Conservation (phyloP, 1,140 invertebrate species). For the Brachionus rubens region DNA sequence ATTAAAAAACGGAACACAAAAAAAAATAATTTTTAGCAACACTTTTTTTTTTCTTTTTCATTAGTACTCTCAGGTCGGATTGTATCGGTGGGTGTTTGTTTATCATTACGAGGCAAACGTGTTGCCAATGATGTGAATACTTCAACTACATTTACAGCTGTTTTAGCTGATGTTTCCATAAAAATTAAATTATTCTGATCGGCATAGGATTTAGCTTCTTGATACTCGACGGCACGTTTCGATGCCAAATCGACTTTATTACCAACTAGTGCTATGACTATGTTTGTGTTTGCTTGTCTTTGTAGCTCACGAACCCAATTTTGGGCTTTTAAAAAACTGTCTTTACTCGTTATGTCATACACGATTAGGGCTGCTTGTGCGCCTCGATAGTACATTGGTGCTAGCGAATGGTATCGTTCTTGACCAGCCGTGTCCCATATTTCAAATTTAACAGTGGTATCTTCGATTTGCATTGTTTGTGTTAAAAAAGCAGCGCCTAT, state of each 20-base stretch:
- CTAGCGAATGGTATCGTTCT: slow-evolving; percentile 82
- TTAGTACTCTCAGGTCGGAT: background rate
- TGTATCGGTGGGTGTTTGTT: background rate
- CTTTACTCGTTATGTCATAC: slow-evolving; percentile 88
- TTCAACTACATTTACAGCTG: slow-evolving; percentile 48
- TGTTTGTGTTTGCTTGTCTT: slow-evolving; percentile 92
- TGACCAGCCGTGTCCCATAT: slow-evolving; percentile 87
- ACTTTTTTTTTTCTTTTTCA: slow-evolving; percentile 12
- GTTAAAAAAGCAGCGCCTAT: slow-evolving; percentile 61
- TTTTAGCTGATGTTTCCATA: slow-evolving; percentile 48
- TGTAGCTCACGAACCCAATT: slow-evolving; percentile 99
- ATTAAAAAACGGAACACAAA: no score
- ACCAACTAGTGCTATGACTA: slow-evolving; percentile 95
- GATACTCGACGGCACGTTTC: slow-evolving; percentile 35
- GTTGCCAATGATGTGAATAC: slow-evolving; percentile 47
- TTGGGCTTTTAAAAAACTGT: slow-evolving; percentile 97
- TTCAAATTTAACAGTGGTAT: slow-evolving; percentile 58
- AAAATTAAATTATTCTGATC: slow-evolving; percentile 47
- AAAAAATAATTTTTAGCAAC: slow-evolving; percentile 27
- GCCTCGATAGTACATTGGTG: slow-evolving; percentile 88
- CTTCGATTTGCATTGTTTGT: slow-evolving; percentile 59
- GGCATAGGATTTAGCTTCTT: slow-evolving; percentile 47
- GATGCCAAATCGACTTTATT: slow-evolving; percentile 49
- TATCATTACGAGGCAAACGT: slow-evolving; percentile 29
- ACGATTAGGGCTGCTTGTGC: slow-evolving; percentile 85